A percentile compares a stretch with the other conserved stretches of the same genome.
Evolutionary conservation across 2,797 vertebrate genomes (phyloP).

Genomic region (Danio albolineatus): DNA sequence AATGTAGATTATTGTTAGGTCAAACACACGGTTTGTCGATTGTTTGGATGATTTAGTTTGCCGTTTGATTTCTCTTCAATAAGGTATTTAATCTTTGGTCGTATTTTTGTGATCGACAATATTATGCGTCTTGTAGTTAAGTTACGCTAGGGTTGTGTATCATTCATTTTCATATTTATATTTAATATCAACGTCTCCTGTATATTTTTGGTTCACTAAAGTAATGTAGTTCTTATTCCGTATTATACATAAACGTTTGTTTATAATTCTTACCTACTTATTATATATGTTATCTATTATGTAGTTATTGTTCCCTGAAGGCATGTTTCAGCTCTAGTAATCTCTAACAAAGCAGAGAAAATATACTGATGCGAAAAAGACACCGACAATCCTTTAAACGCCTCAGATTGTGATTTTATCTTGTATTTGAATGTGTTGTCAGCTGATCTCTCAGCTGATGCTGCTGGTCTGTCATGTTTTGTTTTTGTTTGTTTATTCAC

Average conservation of each 20-base stretch:
- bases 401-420: background rate
- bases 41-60: background rate
- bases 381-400: background rate
- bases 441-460: conserved; percentile 32
- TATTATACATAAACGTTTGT: background rate
- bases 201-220: background rate
- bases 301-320: background rate
- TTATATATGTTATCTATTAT: background rate
- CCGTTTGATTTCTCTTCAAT: background rate
- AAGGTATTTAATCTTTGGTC: conserved; percentile 10
- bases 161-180: background rate
- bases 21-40: background rate
- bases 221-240: background rate
- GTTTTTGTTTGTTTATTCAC: background rate
- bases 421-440: conserved; percentile 4
- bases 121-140: background rate
- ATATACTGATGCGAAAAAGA: too few relatives aligned
- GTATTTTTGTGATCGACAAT: conserved; percentile 11
- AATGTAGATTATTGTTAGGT: background rate
- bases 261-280: background rate
- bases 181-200: background rate
- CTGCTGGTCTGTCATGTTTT: background rate
- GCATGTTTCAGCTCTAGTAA: background rate
- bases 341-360: background rate
- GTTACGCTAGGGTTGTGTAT: too few relatives aligned